Conservation (phyloP, 2,888 invertebrate genomes). For the Athripsodes cinereus region DNA sequence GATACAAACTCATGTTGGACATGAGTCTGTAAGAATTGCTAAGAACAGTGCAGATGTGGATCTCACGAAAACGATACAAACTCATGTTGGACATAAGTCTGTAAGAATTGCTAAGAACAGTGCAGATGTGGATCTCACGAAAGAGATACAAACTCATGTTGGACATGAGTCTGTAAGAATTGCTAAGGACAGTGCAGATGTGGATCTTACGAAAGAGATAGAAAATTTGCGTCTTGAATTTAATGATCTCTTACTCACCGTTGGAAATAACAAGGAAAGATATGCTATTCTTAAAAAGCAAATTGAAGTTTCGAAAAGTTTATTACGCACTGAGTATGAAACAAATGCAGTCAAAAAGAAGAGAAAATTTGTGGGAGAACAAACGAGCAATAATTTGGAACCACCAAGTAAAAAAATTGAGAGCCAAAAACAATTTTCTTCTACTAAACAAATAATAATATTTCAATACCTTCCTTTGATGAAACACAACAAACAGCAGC, state of each 20-base stretch:
- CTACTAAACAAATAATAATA: neutral
- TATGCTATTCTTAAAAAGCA: neutral
- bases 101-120: neutral
- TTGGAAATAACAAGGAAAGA: neutral
- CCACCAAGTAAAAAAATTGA: slow-evolving; percentile 1
- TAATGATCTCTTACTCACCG: neutral
- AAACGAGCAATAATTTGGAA: neutral
- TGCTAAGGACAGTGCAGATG: neutral
- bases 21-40: neutral
- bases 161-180: neutral
- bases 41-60: neutral
- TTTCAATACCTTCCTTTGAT: neutral
- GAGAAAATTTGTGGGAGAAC: neutral
- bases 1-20: neutral
- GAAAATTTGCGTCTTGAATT: too few relatives aligned
- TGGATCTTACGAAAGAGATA: neutral
- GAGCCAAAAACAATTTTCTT: neutral
- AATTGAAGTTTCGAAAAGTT: neutral
- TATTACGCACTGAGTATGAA: neutral
- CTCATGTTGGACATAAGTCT: neutral
- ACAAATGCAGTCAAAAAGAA: neutral
- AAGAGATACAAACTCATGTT: neutral
- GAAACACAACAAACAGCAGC: slow-evolving; percentile 3
- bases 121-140: neutral
- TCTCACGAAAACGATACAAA: neutral